Conservation (phyloP, 1,140 invertebrate species). For the Ips nitidus region DNA sequence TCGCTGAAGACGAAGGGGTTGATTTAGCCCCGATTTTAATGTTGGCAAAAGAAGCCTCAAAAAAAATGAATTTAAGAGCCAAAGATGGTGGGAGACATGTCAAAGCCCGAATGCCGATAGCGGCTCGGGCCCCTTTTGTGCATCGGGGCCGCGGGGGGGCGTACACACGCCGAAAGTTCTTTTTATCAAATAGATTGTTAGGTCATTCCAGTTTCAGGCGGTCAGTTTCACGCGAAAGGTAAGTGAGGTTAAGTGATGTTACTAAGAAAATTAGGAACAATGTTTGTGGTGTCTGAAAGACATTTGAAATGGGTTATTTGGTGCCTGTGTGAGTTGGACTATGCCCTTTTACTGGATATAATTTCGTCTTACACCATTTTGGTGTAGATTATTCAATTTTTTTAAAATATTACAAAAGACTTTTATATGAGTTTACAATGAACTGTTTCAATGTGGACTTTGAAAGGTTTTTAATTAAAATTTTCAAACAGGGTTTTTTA, state of each 20-base stretch:
- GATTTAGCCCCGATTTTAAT: conserved; percentile 88
- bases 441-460: too few relatives aligned
- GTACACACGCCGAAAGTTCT: conserved; percentile 56
- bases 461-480: too few relatives aligned
- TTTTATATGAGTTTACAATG: too few relatives aligned
- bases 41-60: conserved; percentile 84
- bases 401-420: too few relatives aligned
- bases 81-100: conserved; percentile 58
- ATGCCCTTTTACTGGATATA: too few relatives aligned
- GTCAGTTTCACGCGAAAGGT: conserved; percentile 58
- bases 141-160: conserved; percentile 52
- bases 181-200: conserved; percentile 54
- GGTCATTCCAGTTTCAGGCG: conserved; percentile 58
- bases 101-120: conserved; percentile 53
- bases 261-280: background rate
- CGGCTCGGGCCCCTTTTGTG: conserved; percentile 47
- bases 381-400: too few relatives aligned
- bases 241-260: conserved; percentile 15
- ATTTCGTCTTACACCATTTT: too few relatives aligned
- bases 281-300: conserved; percentile 10
- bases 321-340: conserved; percentile 9
- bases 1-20: conserved; percentile 90
- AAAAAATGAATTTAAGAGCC: conserved; percentile 58
- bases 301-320: background rate
- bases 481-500: too few relatives aligned